Base-by-base conservation (phyloP, 2,797 vertebrate species). In the Smutsia temminckii region DNA sequence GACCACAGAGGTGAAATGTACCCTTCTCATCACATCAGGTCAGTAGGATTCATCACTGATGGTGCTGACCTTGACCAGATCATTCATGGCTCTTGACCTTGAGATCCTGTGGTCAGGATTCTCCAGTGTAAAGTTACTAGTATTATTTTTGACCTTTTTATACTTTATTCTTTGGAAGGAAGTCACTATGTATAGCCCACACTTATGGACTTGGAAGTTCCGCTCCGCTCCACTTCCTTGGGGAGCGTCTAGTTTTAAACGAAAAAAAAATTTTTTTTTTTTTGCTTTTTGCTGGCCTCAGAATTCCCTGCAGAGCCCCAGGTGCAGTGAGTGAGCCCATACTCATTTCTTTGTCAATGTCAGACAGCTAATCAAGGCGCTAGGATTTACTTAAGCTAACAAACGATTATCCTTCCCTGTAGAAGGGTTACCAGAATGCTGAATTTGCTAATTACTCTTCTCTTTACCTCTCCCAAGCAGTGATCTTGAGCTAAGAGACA, bases 401-500 rank as follows among this genome's bases (percentile, higher is more conserved):
- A 75, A 42, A 94, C 71, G 80, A 88, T 89, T 69, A 89, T 49
- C 57, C 16, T 83, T 59, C 27, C 42, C 69, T 11, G 29, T 81
- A 87, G 77, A 93, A 89, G 63, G 42, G 32, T 91, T 90, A 92
- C 29, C 2, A 40, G 80, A 84, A 75, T 93, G 75, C 90, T 93
- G 84, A 81, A 46, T 89, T 94, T 81, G 79, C 81, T 96, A 88
- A 88, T 91, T 74, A 83, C 59, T 95, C 64, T 91, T 68, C 84
- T 91, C 25, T 92, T 13, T 10, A 0, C 53, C 78, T 92, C 42
- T 96, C 55, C 23, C 13, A 93, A 78, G 80, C 51, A 34, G 69
- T 55, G 86, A 40, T 90, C 63, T 97, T 83, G 59, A 91, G 87
- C 91, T 63, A 71, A 13, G 66, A 63, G 42, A 92, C n/a, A 57